A percentile compares a stretch with the other conserved stretches of the same genome.
phyloP scores from a whole-genome alignment of 2,888 invertebrate species.

The Tridacna gigas region DNA sequence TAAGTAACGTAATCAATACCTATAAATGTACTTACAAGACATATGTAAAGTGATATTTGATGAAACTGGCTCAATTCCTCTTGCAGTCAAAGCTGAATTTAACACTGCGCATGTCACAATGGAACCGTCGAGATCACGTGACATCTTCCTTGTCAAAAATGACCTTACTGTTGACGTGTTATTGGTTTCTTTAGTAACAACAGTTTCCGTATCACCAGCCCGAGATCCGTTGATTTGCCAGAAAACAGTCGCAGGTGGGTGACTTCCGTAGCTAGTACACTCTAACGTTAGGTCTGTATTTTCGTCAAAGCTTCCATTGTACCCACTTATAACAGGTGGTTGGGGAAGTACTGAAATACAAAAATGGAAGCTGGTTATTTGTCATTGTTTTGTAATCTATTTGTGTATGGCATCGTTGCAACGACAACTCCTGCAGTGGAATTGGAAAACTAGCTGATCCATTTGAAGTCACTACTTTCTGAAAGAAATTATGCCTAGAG shows the following conservation, averaged over 20 bases:
- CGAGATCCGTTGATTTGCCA: constrained; percentile 42
- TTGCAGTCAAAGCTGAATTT: constrained; percentile 35
- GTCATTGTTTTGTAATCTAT: no score
- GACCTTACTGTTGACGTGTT: constrained; percentile 48
- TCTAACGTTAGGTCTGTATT: constrained; percentile 21
- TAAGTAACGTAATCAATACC: no score
- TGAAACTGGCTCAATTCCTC: constrained; percentile 23
- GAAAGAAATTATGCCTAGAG: no score
- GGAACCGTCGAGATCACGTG: constrained; percentile 52
- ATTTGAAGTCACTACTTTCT: no score
- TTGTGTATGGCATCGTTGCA: no score
- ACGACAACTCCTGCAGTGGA: no score
- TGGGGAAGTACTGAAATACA: constrained; percentile 43
- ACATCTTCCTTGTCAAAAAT: constrained; percentile 29
- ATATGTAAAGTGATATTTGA: constrained; percentile 38
- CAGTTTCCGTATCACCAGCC: constrained; percentile 45
- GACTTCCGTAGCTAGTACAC: constrained; percentile 47
- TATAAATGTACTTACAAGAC: constrained; percentile 48
- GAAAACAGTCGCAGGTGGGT: constrained; percentile 41
- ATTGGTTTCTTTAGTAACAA: constrained; percentile 43
- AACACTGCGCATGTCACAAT: constrained; percentile 58
- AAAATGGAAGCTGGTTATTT: neutral
- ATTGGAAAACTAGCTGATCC: no score
- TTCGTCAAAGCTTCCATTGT: constrained; percentile 54
- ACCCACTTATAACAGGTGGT: constrained; percentile 42